Evolutionary conservation across 2,113 vertebrate species (phyloP).

Genomic region (Guaruba guarouba): DNA sequence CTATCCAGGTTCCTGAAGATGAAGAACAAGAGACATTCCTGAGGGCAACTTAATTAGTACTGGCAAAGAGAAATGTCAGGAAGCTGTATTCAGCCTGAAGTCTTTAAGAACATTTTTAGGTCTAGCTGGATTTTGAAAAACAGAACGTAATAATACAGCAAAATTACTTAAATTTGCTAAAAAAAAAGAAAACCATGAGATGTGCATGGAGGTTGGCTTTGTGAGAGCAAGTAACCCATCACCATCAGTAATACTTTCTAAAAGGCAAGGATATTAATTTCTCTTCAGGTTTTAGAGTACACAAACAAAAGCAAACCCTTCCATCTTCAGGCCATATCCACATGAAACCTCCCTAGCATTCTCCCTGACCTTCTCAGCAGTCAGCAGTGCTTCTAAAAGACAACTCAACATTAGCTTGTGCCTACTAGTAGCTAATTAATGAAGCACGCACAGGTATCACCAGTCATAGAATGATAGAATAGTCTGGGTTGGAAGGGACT

Average conservation of each 20-base stretch:
- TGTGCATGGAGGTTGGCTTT: not conserved
- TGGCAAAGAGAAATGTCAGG: not conserved
- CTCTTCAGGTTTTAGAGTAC: not conserved
- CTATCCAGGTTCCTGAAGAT: not conserved
- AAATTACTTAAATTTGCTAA: not conserved
- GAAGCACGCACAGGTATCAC: no score
- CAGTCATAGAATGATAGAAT: not conserved
- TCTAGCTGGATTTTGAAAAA: not conserved
- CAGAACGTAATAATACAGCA: not conserved
- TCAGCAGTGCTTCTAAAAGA: not conserved
- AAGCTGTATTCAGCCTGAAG: not conserved
- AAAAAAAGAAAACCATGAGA: not conserved
- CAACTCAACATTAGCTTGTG: not conserved
- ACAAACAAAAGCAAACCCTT: not conserved
- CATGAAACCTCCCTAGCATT: not conserved
- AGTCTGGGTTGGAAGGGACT: not conserved
- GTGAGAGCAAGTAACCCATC: not conserved
- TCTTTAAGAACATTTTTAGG: not conserved
- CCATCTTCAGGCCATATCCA: not conserved
- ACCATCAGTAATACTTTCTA: not conserved
- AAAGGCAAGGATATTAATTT: not conserved
- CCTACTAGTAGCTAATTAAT: not conserved
- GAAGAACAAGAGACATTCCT: not conserved
- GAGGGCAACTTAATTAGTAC: not conserved
- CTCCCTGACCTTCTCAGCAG: not conserved